Evolutionary conservation across 64 coral and sea anemone genomes (phyloP), one percentile per base, ranked within the genome.

Genomic region (Acropora tenuis): DNA sequence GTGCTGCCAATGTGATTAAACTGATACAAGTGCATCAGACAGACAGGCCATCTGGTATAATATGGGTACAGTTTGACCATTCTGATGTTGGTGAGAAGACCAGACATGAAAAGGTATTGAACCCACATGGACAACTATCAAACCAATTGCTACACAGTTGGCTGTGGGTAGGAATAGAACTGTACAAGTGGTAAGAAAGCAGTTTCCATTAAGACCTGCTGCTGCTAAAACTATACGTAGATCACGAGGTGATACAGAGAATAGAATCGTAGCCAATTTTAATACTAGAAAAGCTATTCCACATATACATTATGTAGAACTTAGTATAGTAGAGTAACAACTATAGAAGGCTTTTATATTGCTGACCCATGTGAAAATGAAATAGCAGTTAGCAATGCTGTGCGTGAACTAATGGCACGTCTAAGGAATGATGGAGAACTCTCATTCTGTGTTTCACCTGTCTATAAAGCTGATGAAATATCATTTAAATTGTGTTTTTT

Each of bases 181-280:
- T 65, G 79, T 91, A 48, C 89, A 91, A 91, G 89, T 91, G 15
- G 80, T 83, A 40, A 91, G 89, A 55, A 90, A 90, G 15, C 89
- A 90, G 17, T 90, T 90, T 73, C 89, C 78, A 42, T 76, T 90
- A 18, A 91, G 89, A 91, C 89, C 66, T 48, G 89, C 89, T 89
- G 17, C 88, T 76, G 79, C 89, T 57, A 91, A 91, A 91, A 92
- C 90, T 73, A 92, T 92, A 40, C 90, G 78, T n/a, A 57, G 82
- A 65, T 92, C 90, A 18, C 89, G 84, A 91, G 89, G 80, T 75
- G 89, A 91, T 91, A 91, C 89, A 75, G 89, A 91, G 80, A 91
- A 66, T 75, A 91, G 19, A 83, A 76, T 91, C 75, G 79, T 83
- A 5, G 89, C 60, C 75, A 91, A 91, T 20, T 91, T 83, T 83